These are phyloP conservation scores for Seira ritae DNA, from an alignment of 2,888 invertebrate genomes.

Conservation along the genomic window DNA sequence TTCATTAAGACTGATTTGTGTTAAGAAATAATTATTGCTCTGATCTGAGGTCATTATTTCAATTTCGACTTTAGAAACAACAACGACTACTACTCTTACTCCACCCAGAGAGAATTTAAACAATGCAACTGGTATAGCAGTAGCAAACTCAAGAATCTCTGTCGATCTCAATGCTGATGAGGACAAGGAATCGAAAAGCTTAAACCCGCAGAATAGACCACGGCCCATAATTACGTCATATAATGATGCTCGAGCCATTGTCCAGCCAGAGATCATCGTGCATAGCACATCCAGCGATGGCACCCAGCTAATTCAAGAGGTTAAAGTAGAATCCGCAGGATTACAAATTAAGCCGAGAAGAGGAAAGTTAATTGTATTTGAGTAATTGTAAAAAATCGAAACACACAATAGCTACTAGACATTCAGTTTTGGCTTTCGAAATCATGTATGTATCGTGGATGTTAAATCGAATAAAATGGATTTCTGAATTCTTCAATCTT, in stretches of 20 bases:
- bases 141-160: background rate
- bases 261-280: constrained; percentile 44
- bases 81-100: background rate
- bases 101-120: background rate
- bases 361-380: constrained; percentile 47
- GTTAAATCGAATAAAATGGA: too few species aligned
- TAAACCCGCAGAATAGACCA: background rate
- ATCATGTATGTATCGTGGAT: too few species aligned
- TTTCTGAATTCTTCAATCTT: too few species aligned
- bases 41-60: too few species aligned
- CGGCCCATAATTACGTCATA: constrained; percentile 49
- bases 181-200: background rate
- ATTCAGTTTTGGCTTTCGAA: too few species aligned
- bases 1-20: too few species aligned
- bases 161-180: background rate
- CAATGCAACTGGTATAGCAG: constrained; percentile 5
- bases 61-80: too few species aligned
- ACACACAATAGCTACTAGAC: too few species aligned
- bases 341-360: constrained; percentile 50
- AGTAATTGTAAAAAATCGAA: too few species aligned
- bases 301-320: constrained; percentile 41
- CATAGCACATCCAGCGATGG: constrained; percentile 10
- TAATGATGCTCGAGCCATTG: constrained; percentile 41
- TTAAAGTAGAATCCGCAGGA: constrained; percentile 53
- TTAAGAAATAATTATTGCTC: too few species aligned